These are phyloP conservation scores for Embidobia sp. DNA, from an alignment of 2,888 invertebrate genomes.

Conservation along the genomic window DNA sequence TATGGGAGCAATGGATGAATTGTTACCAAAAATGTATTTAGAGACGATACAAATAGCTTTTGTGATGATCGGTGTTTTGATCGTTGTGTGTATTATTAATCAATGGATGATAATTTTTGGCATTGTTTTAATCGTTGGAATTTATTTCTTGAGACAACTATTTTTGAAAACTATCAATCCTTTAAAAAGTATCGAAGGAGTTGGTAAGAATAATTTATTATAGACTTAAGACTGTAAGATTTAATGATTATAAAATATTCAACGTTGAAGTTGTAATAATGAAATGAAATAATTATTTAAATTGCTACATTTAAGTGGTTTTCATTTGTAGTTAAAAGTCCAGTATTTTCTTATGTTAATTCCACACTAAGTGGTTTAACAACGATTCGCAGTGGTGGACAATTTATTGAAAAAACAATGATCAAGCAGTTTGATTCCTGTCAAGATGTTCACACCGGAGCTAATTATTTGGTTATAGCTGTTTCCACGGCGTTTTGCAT, in stretches of 20 bases:
- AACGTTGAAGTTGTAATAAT: no score
- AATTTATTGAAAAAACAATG: constrained; percentile 85
- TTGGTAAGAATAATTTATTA: constrained; percentile 77
- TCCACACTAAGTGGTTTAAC: constrained; percentile 92
- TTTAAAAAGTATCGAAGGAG: constrained; percentile 85
- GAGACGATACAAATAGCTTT: constrained; percentile 83
- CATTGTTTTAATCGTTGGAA: constrained; percentile 84
- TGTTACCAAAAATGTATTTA: constrained; percentile 83
- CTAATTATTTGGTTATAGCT: constrained; percentile 86
- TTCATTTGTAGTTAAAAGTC: constrained; percentile 85
- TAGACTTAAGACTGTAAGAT: no score
- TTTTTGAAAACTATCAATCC: constrained; percentile 88
- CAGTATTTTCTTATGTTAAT: constrained; percentile 94
- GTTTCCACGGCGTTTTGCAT: constrained; percentile 46
- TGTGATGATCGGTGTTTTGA: constrained; percentile 81
- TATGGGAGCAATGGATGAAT: constrained; percentile 85
- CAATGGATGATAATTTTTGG: constrained; percentile 86
- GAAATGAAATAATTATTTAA: no score
- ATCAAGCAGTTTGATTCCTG: constrained; percentile 88
- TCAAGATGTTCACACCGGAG: constrained; percentile 87
- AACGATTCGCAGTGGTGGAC: constrained; percentile 91
- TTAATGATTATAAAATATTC: no score
- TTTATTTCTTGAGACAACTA: constrained; percentile 84
- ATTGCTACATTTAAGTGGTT: not conserved
- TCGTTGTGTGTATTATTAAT: constrained; percentile 83